Base-by-base conservation (phyloP, 2,113 vertebrate genomes). In the Oxygymnocypris stewartii region DNA sequence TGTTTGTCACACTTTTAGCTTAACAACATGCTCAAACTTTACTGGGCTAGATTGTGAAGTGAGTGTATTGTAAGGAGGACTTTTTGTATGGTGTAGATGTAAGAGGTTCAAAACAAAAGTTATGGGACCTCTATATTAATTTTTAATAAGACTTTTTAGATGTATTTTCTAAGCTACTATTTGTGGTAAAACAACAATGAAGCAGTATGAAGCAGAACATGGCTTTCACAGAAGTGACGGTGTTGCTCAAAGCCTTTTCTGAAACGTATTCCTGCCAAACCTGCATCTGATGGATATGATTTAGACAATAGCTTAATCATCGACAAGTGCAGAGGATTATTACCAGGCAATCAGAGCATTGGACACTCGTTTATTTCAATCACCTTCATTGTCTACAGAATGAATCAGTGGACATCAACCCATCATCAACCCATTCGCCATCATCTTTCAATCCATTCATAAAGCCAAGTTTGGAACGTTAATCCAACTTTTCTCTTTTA, bases 321-420 rank as follows among this genome's bases (percentile, higher is more conserved):
- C 28, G 65, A 80, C 51, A 86, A 86, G 31, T 47, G n/a, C 35
- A 57, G 42, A 61, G 11, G 57, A 74, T 88, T 82, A 88, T 85
- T 85, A 57, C 78, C 31, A 59, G 7, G 40, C 83, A 85, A 82
- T 85, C 87, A 74, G 78, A 51, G 31, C 42, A 79, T 10, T 63
- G 82, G 83, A 49, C 82, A 80, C 28, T 85, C 67, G 18, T 82
- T 82, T 79, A 85, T 71, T 83, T 65, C 83, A 88, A 88, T 88
- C 83, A 85, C 75, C 20, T n/a, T 47, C 40, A 76, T 88, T 88
- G 87, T 88, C 31, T n/a, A 54, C 44, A n/a, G 25, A 71, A 71
- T 23, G 16, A 82, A 82, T 82, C 40, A 44, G 40, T 63, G 10
- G 40, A 35, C 6, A 40, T 83, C 12, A 71, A 9, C 31, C 49